A percentile compares a stretch with the other conserved stretches of the same genome.
phyloP scores from a whole-genome alignment of 2,797 vertebrate genomes.

The Cossypha dichroa region DNA sequence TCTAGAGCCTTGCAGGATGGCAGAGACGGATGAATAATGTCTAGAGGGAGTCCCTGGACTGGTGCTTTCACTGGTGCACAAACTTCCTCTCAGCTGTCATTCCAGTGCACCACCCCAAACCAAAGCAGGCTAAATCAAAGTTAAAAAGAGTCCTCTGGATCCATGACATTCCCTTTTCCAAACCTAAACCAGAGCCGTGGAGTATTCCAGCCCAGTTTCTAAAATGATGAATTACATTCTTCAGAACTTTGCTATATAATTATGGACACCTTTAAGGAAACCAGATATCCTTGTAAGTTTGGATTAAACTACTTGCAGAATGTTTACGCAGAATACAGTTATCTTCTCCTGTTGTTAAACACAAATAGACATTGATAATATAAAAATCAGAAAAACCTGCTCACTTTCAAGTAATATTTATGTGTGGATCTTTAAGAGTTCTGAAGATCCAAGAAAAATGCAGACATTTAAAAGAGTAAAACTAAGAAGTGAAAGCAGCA shows the following conservation, averaged over 20 bases:
- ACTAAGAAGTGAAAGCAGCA: background rate
- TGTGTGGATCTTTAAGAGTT: background rate
- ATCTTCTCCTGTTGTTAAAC: background rate
- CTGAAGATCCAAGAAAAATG: background rate
- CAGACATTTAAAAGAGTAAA: background rate
- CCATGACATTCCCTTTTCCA: background rate
- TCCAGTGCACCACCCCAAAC: background rate
- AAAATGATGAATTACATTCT: background rate
- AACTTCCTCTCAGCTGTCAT: background rate
- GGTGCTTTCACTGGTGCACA: background rate
- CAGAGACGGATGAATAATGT: accelerated
- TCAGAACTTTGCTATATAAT: background rate
- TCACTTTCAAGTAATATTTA: background rate
- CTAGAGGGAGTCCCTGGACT: background rate
- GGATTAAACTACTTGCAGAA: background rate
- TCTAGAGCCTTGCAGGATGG: background rate
- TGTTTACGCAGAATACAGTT: background rate
- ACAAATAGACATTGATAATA: background rate
- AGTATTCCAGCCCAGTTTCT: background rate
- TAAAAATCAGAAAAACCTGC: background rate
- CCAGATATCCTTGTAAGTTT: background rate
- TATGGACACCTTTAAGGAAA: slow-evolving; percentile 6
- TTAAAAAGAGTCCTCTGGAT: background rate
- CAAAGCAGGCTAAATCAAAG: background rate
- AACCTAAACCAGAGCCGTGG: accelerated